Evolutionary conservation across 2,888 invertebrate species (phyloP).

Genomic region (Merodon equestris): DNA sequence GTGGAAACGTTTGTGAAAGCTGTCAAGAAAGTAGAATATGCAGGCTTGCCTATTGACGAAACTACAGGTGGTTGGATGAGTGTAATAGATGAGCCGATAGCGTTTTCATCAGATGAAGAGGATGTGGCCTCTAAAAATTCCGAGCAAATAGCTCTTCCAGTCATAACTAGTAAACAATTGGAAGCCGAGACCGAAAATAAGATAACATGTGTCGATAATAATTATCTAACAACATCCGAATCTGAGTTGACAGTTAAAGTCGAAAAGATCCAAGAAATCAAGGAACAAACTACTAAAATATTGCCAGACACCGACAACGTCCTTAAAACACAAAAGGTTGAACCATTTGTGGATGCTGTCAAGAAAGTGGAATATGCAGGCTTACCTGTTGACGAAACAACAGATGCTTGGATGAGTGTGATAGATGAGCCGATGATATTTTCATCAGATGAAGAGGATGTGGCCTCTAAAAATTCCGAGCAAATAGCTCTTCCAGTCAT

Average conservation of each 20-base stretch:
- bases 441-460: constrained; percentile 72
- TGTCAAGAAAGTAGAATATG: constrained; percentile 46
- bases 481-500: not conserved
- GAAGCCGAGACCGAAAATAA: no score
- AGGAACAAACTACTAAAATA: not conserved
- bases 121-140: constrained; percentile 38
- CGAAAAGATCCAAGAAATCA: not conserved
- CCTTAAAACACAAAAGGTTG: not conserved
- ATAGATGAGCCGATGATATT: constrained; percentile 73
- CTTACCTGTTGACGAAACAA: constrained; percentile 71
- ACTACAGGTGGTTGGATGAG: constrained; percentile 72
- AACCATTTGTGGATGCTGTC: no score
- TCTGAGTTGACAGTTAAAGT: not conserved
- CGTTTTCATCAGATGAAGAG: constrained; percentile 69
- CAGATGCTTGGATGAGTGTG: constrained; percentile 72
- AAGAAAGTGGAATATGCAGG: constrained; percentile 66
- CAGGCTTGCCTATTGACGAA: constrained; percentile 71
- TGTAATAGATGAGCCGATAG: constrained; percentile 57
- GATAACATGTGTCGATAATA: no score
- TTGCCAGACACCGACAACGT: not conserved
- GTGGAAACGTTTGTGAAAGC: not conserved
- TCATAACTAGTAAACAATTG: not conserved
- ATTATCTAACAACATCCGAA: no score
- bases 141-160: not conserved
- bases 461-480: not conserved